Conservation (phyloP, 35 echinoderm and acorn worm species). For the Holothuria glaberrima region DNA sequence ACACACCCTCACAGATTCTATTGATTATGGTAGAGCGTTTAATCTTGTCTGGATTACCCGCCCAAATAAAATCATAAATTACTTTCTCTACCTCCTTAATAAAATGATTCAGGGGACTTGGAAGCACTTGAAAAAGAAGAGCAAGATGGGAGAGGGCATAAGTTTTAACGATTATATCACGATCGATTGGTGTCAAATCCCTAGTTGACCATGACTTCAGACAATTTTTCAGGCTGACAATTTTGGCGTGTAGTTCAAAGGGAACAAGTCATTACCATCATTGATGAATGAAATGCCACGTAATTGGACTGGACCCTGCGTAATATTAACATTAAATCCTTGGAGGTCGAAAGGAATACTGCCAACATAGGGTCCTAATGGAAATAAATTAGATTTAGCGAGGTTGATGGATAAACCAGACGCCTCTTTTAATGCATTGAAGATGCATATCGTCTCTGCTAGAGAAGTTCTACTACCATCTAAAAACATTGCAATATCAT, state of each 20-base stretch:
- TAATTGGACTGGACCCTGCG: neutral
- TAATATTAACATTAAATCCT: neutral
- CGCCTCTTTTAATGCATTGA: neutral
- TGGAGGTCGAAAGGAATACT: neutral
- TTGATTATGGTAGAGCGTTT: no score
- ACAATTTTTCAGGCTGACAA: neutral
- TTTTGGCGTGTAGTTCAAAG: neutral
- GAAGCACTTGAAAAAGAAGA: neutral
- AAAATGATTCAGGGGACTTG: neutral
- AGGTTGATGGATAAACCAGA: conserved; percentile 5
- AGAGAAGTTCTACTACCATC: neutral
- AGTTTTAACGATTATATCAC: neutral
- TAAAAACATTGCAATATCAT: neutral
- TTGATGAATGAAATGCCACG: neutral
- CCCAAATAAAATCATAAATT: no score
- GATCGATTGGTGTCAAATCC: neutral
- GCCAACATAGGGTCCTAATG: neutral
- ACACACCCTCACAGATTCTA: no score
- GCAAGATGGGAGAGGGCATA: neutral
- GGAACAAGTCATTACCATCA: neutral
- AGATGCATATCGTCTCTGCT: neutral
- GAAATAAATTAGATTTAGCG: neutral
- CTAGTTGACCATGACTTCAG: neutral
- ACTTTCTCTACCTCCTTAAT: no score
- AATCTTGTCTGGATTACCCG: no score